These are phyloP conservation scores for Sebastes cheni DNA, from an alignment of 2,797 vertebrate genomes.

Conservation along the genomic window DNA sequence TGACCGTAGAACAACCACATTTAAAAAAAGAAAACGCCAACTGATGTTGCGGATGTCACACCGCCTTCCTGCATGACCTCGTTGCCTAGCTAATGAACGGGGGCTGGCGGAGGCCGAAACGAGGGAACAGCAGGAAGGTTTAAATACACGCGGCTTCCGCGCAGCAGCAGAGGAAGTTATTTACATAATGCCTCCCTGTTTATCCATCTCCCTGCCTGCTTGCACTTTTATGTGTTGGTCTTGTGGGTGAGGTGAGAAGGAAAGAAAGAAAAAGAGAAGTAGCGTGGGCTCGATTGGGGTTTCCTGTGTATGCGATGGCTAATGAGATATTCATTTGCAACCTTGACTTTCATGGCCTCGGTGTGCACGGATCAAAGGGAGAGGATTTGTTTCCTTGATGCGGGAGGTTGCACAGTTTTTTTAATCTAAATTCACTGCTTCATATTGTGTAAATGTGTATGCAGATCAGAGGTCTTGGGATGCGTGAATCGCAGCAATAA, in stretches of 20 bases:
- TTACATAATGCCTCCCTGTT: constrained; percentile 68
- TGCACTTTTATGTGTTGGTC: constrained; percentile 48
- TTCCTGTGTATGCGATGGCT: constrained; percentile 39
- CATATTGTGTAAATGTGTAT: constrained; percentile 3
- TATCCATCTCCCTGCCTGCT: constrained; percentile 34
- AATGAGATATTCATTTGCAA: constrained; percentile 59
- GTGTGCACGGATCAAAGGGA: constrained; percentile 46
- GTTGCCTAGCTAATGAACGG: constrained; percentile 56
- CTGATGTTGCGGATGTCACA: constrained; percentile 27
- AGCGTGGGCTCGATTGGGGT: constrained; percentile 10
- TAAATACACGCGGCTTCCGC: constrained; percentile 47
- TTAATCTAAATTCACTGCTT: not conserved
- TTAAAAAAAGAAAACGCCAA: constrained; percentile 2
- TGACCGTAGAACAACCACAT: not conserved
- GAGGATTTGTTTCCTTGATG: constrained; percentile 18
- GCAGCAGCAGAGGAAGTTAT: constrained; percentile 55
- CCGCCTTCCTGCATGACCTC: constrained; percentile 18
- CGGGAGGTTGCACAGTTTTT: not conserved
- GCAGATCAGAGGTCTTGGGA: not conserved
- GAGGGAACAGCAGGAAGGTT: constrained; percentile 62
- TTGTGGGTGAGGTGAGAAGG: constrained; percentile 30
- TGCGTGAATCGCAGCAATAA: not conserved
- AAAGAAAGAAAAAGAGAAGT: not conserved
- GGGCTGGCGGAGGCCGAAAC: constrained; percentile 13
- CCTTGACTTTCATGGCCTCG: constrained; percentile 42